Evolutionary conservation across 2,113 vertebrate genomes (phyloP), one percentile per base, ranked within the genome.

Genomic region (Balaeniceps rex): DNA sequence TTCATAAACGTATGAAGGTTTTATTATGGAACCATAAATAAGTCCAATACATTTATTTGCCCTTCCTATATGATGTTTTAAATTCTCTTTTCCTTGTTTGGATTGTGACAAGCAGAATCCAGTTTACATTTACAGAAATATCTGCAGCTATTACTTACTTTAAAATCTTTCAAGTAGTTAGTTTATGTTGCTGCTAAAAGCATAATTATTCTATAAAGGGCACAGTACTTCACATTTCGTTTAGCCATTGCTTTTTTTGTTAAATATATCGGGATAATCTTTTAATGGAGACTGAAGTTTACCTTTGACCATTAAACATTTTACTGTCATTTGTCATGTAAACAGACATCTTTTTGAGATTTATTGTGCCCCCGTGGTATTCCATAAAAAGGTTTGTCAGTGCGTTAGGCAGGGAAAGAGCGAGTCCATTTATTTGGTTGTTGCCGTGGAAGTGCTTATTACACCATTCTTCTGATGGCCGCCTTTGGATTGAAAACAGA

Each of bases 21-120:
- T 95, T 95, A 70, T 89, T 94, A 36, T 80, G n/a, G 70, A 83
- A 63, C 31, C 14, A 49, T 91, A 91, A 93, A 79, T 87, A 71
- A 26, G 14, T 76, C 72, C 51, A 84, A 71, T 88, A 18, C 24
- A 33, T 75, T 88, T 83, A 83, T 92, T 94, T 92, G 34, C 19
- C 31, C 9, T 91, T 87, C 7, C 9, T 84, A 68, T 60, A 57
- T 29, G 55, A 47, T 64, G 23, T 61, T 94, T 93, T 78, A 84
- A 91, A 79, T 94, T 24, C 10, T 46, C 36, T 84, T 89, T 85
- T 51, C n/a, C 49, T 87, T 68, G 2, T 65, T 92, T 84, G 26
- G 65, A 81, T 26, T 81, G 71, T 75, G 76, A 81, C 52, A 78
- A 71, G 69, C 55, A 88, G 79, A 86, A 81, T 71, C 47, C 52